These are phyloP conservation scores for Lithodes maja DNA, from an alignment of 2,888 invertebrate species.

Conservation along the genomic window DNA sequence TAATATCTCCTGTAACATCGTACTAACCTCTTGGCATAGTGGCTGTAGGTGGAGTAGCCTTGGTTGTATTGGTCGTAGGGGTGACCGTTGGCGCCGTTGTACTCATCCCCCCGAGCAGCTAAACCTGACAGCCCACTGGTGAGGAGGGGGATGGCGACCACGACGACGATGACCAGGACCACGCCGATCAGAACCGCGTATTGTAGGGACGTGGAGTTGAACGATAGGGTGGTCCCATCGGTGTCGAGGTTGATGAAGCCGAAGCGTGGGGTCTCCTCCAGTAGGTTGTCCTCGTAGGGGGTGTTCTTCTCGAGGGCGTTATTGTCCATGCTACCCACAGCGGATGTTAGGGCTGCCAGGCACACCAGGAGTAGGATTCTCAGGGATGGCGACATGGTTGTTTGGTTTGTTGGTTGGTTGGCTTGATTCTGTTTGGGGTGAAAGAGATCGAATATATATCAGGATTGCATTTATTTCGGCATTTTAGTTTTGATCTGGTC, in stretches of 20 bases:
- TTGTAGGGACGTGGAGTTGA: conserved; percentile 69
- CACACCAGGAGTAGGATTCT: conserved; percentile 26
- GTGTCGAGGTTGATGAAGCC: conserved; percentile 52
- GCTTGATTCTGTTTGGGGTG: no score
- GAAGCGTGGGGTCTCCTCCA: conserved; percentile 43
- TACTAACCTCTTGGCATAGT: conserved; percentile 47
- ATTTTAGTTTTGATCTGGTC: no score
- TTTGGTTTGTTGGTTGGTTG: background rate
- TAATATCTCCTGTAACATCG: no score
- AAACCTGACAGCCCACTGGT: conserved; percentile 38
- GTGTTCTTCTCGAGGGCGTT: conserved; percentile 9
- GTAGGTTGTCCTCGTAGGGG: background rate
- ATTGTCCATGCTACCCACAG: background rate
- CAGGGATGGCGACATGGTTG: background rate
- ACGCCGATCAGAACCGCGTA: conserved; percentile 64
- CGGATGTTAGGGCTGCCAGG: conserved; percentile 34
- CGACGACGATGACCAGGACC: conserved; percentile 55
- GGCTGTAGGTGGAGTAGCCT: conserved; percentile 49
- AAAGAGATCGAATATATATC: no score
- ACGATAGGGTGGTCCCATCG: conserved; percentile 55
- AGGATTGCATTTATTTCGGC: no score
- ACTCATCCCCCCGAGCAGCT: conserved; percentile 23
- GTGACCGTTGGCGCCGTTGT: conserved; percentile 8
- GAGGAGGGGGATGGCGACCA: conserved; percentile 61
- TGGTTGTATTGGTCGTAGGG: conserved; percentile 13